These are phyloP conservation scores for Propithecus coquereli DNA, from an alignment of 2,113 vertebrate genomes.

Conservation along the genomic window DNA sequence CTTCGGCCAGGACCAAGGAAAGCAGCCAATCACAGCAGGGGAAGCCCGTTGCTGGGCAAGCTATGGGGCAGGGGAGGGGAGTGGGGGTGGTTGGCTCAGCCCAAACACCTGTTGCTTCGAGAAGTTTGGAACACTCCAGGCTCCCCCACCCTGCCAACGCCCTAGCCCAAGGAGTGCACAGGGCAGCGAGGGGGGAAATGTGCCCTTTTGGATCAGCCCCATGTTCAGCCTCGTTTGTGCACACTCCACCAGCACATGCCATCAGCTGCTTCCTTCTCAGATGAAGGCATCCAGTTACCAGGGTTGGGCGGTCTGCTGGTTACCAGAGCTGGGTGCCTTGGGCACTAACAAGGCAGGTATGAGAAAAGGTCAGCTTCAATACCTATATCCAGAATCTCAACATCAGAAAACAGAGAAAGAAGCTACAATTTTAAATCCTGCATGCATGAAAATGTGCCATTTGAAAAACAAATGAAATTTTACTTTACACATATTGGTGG, in stretches of 20 bases:
- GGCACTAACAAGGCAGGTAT: not conserved
- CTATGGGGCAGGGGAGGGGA: not conserved
- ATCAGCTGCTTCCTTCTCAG: constrained; percentile 21
- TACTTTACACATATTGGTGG: not conserved
- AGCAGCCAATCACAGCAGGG: constrained; percentile 75
- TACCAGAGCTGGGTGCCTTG: not conserved
- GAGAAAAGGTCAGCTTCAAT: not conserved
- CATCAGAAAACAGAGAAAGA: not conserved
- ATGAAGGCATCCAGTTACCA: not conserved
- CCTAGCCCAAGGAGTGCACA: not conserved
- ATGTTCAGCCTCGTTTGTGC: not conserved
- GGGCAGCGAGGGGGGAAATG: constrained; percentile 10
- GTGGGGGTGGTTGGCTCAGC: not conserved
- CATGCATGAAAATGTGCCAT: not conserved
- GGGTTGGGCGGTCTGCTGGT: not conserved
- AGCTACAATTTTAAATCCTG: not conserved
- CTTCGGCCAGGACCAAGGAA: constrained; percentile 66
- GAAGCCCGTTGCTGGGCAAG: constrained; percentile 61
- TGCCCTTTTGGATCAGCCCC: constrained; percentile 16
- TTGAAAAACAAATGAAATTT: not conserved
- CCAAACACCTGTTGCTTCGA: constrained; percentile 68
- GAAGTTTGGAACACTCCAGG: constrained; percentile 53
- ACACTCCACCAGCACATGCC: not conserved
- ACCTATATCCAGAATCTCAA: not conserved
- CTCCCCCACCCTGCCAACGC: not conserved